A percentile compares a stretch with the other conserved stretches of the same genome.
phyloP scores from a whole-genome alignment of 2,113 vertebrate genomes.

The Ochotona curzoniae region DNA sequence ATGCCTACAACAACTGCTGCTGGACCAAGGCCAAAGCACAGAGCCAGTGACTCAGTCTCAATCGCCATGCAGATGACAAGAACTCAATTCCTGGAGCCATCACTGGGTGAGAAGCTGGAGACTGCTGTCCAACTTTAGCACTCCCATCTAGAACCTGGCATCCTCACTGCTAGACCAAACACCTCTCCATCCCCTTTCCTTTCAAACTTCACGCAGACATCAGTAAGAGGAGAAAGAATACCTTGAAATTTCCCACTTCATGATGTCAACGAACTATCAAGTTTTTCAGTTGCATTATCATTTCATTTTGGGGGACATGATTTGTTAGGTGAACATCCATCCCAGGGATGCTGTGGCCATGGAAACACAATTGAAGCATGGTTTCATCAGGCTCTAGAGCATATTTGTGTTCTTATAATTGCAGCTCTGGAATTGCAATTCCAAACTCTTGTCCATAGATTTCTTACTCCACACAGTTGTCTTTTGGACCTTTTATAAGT shows the following conservation, averaged over 20 bases:
- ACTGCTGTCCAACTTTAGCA: too few relatives aligned
- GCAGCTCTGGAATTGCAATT: not conserved
- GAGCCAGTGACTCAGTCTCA: too few relatives aligned
- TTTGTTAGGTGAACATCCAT: not conserved
- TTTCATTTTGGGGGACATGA: slow-evolving; percentile 23
- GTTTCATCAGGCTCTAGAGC: not conserved
- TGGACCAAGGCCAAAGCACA: too few relatives aligned
- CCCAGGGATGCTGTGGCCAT: not conserved
- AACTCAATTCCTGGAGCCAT: too few relatives aligned
- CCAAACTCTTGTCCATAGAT: not conserved
- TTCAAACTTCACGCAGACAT: not conserved
- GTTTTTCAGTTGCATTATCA: not conserved
- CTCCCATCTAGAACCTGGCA: too few relatives aligned
- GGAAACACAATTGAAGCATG: not conserved
- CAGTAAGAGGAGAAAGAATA: not conserved
- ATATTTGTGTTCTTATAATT: not conserved
- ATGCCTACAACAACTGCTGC: too few relatives aligned
- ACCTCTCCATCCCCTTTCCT: not conserved
- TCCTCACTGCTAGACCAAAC: too few relatives aligned
- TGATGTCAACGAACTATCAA: not conserved
- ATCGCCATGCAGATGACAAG: too few relatives aligned
- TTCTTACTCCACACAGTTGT: not conserved
- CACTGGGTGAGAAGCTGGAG: too few relatives aligned
- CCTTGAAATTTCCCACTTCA: not conserved
- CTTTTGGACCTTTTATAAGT: not conserved